A percentile compares a stretch with the other conserved stretches of the same genome.
Evolutionary conservation across 2,113 vertebrate species (phyloP).

Genomic region (Heterotilapia buettikoferi): DNA sequence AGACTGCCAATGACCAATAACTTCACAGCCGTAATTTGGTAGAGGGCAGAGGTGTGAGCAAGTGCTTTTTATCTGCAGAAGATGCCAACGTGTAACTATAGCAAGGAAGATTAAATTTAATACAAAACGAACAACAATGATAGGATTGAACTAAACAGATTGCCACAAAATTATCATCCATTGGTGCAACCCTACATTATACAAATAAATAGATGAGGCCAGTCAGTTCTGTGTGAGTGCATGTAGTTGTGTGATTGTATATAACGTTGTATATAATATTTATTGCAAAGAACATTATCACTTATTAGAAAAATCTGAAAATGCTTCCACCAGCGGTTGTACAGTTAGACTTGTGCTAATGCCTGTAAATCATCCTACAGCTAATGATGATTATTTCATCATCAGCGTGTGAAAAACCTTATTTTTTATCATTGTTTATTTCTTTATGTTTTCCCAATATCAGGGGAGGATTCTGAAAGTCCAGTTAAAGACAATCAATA

Average conservation of each 20-base stretch:
- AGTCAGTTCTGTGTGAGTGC: neutral
- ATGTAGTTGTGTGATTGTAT: neutral
- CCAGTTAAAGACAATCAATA: constrained; percentile 52
- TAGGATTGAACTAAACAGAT: neutral
- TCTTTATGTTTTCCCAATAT: neutral
- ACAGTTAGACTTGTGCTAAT: neutral
- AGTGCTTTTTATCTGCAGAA: neutral
- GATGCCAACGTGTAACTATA: neutral
- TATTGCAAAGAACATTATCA: neutral
- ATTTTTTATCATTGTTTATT: neutral
- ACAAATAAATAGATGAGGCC: neutral
- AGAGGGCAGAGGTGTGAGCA: neutral
- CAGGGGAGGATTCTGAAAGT: constrained; percentile 33
- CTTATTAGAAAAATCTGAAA: neutral
- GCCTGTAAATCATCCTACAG: neutral
- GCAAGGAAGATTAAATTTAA: neutral
- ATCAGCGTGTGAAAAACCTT: neutral
- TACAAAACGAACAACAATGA: neutral
- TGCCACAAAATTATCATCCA: neutral
- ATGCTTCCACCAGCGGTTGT: neutral
- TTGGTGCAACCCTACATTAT: neutral
- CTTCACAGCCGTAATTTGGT: neutral
- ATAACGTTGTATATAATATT: neutral
- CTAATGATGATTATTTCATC: neutral
- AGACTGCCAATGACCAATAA: neutral